A percentile compares a stretch with the other conserved stretches of the same genome.
phyloP scores from a whole-genome alignment of 2,888 invertebrate species.

The Temnothorax ravouxi region DNA sequence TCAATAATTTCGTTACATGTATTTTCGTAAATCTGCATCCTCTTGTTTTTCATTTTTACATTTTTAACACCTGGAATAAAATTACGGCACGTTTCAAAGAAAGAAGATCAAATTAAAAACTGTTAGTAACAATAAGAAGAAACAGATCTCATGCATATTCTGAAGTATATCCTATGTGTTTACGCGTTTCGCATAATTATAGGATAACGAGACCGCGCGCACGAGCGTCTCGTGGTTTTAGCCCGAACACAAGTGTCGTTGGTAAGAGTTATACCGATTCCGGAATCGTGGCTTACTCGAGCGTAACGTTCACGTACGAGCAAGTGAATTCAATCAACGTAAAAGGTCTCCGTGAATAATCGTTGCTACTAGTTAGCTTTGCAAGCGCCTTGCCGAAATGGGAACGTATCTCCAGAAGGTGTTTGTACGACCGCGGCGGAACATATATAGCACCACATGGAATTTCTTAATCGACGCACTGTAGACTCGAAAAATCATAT shows the following conservation, averaged over 20 bases:
- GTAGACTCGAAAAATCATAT: conserved; percentile 12
- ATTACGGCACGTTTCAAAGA: background rate
- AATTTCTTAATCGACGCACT: conserved; percentile 27
- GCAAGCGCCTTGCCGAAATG: conserved; percentile 47
- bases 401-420: conserved; percentile 40
- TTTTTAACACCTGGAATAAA: conserved; percentile 2
- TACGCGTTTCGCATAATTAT: conserved; percentile 50
- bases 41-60: background rate
- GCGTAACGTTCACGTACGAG: conserved; percentile 70
- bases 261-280: conserved; percentile 58
- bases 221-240: conserved; percentile 28
- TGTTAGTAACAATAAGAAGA: background rate
- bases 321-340: conserved; percentile 69
- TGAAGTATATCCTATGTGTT: conserved; percentile 34
- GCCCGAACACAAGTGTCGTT: conserved; percentile 64
- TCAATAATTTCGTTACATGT: conserved; percentile 32
- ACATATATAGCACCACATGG: conserved; percentile 18
- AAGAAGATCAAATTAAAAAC: background rate
- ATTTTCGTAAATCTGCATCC: background rate
- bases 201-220: conserved; percentile 62
- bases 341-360: conserved; percentile 67
- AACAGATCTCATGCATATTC: conserved; percentile 25
- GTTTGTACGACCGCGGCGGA: conserved; percentile 19
- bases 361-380: conserved; percentile 32
- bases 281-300: conserved; percentile 68